Percentiles rank a stretch among this genome's conserved stretches.
Conservation (phyloP, 1,140 invertebrate genomes). For the Andrena cerasifolii region DNA sequence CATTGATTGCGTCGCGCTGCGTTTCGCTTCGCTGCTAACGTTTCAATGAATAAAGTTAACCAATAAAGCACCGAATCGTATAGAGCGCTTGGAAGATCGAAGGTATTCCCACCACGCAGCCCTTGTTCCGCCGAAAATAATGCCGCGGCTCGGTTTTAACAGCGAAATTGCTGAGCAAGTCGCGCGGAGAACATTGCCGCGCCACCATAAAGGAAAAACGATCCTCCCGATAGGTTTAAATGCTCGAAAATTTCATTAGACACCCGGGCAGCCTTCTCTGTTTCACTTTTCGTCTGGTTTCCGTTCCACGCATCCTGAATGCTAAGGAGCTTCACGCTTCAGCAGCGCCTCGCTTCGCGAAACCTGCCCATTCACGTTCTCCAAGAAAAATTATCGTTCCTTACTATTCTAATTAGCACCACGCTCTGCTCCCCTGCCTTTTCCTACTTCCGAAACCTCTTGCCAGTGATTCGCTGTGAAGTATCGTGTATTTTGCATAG, state of each 20-base stretch:
- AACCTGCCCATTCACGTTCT: neutral
- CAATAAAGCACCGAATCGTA: conserved; percentile 66
- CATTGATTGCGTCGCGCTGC: conserved; percentile 42
- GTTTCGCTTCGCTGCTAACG: conserved; percentile 47
- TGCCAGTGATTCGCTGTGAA: no score
- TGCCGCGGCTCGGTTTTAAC: conserved; percentile 29
- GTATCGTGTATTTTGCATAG: no score
- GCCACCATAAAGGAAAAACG: neutral
- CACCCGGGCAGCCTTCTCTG: neutral
- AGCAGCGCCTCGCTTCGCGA: no score
- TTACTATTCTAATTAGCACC: neutral
- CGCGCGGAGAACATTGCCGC: no score
- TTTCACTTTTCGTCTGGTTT: neutral
- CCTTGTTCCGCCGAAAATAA: conserved; percentile 63
- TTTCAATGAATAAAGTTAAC: conserved; percentile 68
- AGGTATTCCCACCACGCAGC: conserved; percentile 37
- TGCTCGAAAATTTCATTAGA: conserved; percentile 1
- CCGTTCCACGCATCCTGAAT: neutral
- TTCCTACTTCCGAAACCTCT: no score
- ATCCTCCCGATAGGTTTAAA: neutral
- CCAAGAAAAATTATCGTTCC: neutral
- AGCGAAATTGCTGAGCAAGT: neutral
- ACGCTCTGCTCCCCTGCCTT: no score
- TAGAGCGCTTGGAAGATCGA: conserved; percentile 15
- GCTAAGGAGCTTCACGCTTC: neutral